These are phyloP conservation scores for Wasmannia auropunctata DNA, from an alignment of 1,140 invertebrate genomes.

Conservation along the genomic window DNA sequence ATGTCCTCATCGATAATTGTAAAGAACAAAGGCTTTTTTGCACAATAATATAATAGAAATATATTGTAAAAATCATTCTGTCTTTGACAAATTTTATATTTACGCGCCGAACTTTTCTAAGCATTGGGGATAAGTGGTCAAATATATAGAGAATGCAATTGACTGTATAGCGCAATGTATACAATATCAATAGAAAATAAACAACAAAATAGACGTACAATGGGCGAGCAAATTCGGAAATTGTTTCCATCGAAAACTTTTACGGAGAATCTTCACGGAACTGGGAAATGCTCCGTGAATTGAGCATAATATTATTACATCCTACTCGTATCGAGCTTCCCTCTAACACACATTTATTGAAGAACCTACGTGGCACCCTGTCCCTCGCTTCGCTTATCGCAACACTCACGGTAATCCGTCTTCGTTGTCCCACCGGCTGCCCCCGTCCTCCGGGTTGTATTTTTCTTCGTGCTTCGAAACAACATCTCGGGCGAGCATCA, in stretches of 20 bases:
- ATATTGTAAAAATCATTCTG: too few relatives aligned
- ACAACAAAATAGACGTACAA: too few relatives aligned
- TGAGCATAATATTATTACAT: background rate
- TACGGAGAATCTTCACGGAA: background rate
- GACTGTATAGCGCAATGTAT: too few relatives aligned
- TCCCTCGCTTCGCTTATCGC: slow-evolving; percentile 33
- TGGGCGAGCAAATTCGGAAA: background rate
- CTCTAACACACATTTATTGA: slow-evolving; percentile 1
- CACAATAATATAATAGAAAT: too few relatives aligned
- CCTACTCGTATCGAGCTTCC: background rate
- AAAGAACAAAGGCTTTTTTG: too few relatives aligned
- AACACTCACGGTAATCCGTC: slow-evolving; percentile 46
- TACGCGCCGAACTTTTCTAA: too few relatives aligned
- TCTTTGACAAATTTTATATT: too few relatives aligned
- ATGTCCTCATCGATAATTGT: too few relatives aligned
- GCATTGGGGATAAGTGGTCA: too few relatives aligned
- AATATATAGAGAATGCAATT: too few relatives aligned
- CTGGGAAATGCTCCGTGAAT: background rate
- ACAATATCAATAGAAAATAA: too few relatives aligned
- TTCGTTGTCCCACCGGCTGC: slow-evolving; percentile 17
- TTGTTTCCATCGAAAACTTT: background rate
- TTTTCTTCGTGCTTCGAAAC: slow-evolving; percentile 53
- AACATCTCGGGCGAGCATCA: slow-evolving; percentile 51
- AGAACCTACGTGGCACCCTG: background rate
- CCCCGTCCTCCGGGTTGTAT: background rate